phyloP scores from a whole-genome alignment of 2,113 vertebrate genomes.

The Gavia stellata region DNA sequence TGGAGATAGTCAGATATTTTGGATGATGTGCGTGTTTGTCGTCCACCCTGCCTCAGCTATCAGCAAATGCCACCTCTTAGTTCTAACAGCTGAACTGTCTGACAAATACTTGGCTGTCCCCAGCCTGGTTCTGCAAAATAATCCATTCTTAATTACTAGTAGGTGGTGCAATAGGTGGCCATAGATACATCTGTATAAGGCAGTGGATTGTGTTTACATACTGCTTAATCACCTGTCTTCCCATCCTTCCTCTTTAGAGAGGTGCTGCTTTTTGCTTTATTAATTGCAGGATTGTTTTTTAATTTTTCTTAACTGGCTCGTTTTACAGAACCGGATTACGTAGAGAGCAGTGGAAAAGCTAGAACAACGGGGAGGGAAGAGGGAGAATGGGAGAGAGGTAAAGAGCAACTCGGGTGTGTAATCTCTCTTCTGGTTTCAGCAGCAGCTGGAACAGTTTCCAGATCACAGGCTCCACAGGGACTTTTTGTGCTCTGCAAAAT shows the following conservation, averaged over 20 bases:
- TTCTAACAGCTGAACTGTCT: not conserved
- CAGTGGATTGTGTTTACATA: not conserved
- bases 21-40: not conserved
- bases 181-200: not conserved
- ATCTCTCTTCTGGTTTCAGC: not conserved
- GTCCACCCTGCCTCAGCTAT: not conserved
- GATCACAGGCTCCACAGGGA: not conserved
- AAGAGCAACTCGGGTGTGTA: not conserved
- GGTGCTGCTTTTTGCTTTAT: not conserved
- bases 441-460: not conserved
- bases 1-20: not conserved
- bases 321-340: not conserved
- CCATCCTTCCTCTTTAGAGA: not conserved
- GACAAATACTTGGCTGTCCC: not conserved
- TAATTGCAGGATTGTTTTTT: not conserved
- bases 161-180: not conserved
- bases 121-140: not conserved
- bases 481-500: not conserved
- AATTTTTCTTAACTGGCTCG: not conserved
- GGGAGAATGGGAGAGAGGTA: not conserved
- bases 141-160: not conserved
- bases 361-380: not conserved
- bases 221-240: not conserved
- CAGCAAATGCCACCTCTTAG: not conserved
- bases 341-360: not conserved